Base-by-base conservation (phyloP, 2,797 vertebrate genomes). In the Tragelaphus eurycerus region DNA sequence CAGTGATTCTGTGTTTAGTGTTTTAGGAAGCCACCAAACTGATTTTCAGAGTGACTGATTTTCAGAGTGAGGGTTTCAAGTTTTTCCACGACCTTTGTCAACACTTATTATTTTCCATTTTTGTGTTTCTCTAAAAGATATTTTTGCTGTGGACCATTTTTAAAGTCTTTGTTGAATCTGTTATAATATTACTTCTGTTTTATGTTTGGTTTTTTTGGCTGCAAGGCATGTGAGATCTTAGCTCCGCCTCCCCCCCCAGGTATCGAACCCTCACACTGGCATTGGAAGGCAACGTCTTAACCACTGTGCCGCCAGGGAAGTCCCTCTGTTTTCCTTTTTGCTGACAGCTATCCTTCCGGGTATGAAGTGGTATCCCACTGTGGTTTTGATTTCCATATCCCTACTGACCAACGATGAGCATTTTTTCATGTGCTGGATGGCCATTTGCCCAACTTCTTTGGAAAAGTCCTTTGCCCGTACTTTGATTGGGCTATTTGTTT, bases 271-370 rank as follows among this genome's bases (percentile, higher is more conserved):
- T 43, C 71, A 25, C 38, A 7, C 23, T 25, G 34, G 38, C 38
- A 13, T 14, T 74, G 6, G 43, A 74, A 43, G 71, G 71, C 12
- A 74, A 12, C 23, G 21, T 74, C 12, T 74, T 14, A 43, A 74
- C 38, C 71, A 43, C 71, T 1, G 6, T 14, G 14, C 38, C 1
- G 0, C 71, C 12, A 43, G 21, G 67, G 23, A 25, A 7, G 38
- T 43, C 38, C n/a, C 67, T 25, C 2, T 54, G 34, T 29, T 46
- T 62, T 54, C 10, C 2, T 52, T 46, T 62, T 38, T 48, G 11
- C 31, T 21, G 23, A 64, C 38, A 6, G 48, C 60, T 38, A 4
- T 59, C 52, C 43, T 57, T 48, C 23, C 12, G 9, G 6, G 11
- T 82, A 29, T 48, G 38, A 57, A 67, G 43, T 29, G 85, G 12